These are phyloP conservation scores for Hemiprocne comata DNA, from an alignment of 2,113 vertebrate genomes.

Conservation along the genomic window DNA sequence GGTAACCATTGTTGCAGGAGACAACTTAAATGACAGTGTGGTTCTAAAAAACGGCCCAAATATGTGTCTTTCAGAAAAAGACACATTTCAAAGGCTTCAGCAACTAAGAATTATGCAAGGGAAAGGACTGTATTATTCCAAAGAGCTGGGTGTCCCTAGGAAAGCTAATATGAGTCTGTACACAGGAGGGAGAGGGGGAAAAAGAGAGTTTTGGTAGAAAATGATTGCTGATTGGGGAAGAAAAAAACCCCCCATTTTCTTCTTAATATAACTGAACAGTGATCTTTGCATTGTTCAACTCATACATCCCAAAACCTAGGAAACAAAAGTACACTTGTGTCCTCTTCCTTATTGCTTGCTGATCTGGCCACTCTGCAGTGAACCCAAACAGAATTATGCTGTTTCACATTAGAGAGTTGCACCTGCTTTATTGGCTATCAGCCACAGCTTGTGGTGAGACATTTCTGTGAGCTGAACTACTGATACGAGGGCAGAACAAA, in stretches of 20 bases:
- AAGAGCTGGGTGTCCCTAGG: background rate
- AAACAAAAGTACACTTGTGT: background rate
- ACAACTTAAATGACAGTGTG: background rate
- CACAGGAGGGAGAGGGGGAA: rapidly evolving
- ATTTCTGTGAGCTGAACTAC: background rate
- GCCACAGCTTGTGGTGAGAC: background rate
- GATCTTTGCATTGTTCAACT: background rate
- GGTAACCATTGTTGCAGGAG: background rate
- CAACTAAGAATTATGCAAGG: background rate
- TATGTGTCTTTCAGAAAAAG: background rate
- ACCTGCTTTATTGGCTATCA: background rate
- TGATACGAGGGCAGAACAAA: background rate
- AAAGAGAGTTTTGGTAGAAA: background rate
- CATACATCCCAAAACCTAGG: background rate
- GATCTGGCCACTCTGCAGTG: rapidly evolving
- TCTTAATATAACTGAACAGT: background rate
- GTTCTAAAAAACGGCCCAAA: background rate
- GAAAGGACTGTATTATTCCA: background rate
- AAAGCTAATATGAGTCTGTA: background rate
- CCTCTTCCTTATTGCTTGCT: background rate
- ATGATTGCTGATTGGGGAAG: background rate
- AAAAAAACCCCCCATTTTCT: background rate
- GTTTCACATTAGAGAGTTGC: background rate
- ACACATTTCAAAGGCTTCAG: background rate
- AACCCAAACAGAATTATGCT: background rate